Conservation (phyloP, 2,888 invertebrate species). For the Polydrusus pterygomalis region DNA sequence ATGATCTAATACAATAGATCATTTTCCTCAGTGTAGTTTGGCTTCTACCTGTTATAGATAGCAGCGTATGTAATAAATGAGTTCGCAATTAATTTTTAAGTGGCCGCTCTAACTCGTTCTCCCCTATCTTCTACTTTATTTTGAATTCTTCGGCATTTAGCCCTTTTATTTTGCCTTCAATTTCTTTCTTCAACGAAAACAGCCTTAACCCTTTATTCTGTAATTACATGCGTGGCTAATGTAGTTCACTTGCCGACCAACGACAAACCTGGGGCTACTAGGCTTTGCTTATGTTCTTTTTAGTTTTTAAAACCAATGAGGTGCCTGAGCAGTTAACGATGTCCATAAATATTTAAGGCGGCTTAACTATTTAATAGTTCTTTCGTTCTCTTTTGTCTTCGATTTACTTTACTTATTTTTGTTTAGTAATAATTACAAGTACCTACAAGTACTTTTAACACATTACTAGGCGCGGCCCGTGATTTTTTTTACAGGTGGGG, state of each 20-base stretch:
- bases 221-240: conserved; percentile 1
- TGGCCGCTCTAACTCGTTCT: too few relatives aligned
- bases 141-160: too few relatives aligned
- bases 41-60: too few relatives aligned
- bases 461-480: neutral
- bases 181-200: neutral
- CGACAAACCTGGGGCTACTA: neutral
- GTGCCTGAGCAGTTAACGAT: conserved; percentile 11
- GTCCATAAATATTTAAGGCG: conserved; percentile 10
- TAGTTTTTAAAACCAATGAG: conserved; percentile 16
- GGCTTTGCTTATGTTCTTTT: neutral
- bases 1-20: too few relatives aligned
- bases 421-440: neutral
- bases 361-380: neutral
- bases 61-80: too few relatives aligned
- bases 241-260: conserved; percentile 9
- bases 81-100: too few relatives aligned
- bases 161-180: too few relatives aligned
- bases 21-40: too few relatives aligned
- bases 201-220: neutral
- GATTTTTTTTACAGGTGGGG: too few relatives aligned
- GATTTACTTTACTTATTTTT: neutral
- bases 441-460: too few relatives aligned
- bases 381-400: neutral
- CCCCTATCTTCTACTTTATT: too few relatives aligned